phyloP scores from a whole-genome alignment of 2,113 vertebrate species.

The Podarcis muralis region DNA sequence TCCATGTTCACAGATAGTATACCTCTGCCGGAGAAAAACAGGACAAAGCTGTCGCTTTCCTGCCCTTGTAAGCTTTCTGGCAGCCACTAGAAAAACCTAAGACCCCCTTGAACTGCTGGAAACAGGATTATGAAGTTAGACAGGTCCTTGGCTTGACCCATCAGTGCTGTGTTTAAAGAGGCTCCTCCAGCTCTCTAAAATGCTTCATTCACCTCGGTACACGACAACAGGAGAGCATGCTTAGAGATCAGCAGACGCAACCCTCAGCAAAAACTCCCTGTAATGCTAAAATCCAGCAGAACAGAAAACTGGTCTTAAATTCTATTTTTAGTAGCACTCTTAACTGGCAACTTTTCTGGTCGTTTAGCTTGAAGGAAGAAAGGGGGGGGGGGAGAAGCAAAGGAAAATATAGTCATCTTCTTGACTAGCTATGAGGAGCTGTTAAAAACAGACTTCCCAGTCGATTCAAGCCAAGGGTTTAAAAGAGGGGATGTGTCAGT shows the following conservation, averaged over 20 bases:
- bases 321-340: neutral
- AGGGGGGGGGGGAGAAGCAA: neutral
- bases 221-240: neutral
- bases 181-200: neutral
- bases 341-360: too few relatives aligned
- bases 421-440: neutral
- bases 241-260: neutral
- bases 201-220: neutral
- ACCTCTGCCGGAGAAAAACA: neutral
- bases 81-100: too few relatives aligned
- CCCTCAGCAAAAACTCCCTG: neutral
- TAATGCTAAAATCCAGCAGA: neutral
- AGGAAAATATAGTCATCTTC: too few relatives aligned
- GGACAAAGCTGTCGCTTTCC: neutral
- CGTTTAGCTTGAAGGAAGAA: neutral
- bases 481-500: neutral
- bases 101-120: too few relatives aligned
- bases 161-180: neutral
- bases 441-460: neutral
- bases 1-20: neutral
- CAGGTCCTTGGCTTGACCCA: neutral
- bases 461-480: rapidly evolving
- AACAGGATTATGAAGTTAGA: neutral
- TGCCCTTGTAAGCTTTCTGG: too few relatives aligned
- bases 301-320: neutral